These are phyloP conservation scores for Rambutsinella grinnellia DNA, from an alignment of 2,888 invertebrate genomes.

Conservation along the genomic window DNA sequence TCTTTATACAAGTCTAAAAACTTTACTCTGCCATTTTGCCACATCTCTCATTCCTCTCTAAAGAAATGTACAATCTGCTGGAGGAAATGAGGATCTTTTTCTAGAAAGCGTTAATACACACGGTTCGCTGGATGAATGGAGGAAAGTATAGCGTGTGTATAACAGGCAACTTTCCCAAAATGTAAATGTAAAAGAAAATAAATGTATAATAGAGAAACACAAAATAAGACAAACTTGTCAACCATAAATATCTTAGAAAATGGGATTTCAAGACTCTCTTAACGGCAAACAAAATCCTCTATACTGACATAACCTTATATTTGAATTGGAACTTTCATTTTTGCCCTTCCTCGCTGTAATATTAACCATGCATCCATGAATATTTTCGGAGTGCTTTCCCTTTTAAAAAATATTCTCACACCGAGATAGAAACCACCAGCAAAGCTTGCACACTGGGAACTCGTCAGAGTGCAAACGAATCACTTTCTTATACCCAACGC, in stretches of 20 bases:
- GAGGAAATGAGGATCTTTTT: constrained; percentile 1
- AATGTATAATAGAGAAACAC: neutral
- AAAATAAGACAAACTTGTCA: constrained; percentile 56
- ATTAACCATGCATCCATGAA: constrained; percentile 45
- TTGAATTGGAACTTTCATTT: neutral
- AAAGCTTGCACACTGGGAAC: too few species aligned
- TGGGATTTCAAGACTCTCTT: constrained; percentile 54
- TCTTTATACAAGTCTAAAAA: too few species aligned
- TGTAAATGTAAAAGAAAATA: constrained; percentile 12
- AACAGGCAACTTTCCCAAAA: constrained; percentile 8
- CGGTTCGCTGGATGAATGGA: neutral
- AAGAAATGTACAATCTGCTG: neutral
- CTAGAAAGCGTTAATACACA: constrained; percentile 8
- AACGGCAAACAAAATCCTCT: constrained; percentile 17
- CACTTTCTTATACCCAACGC: too few species aligned
- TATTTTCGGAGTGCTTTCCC: neutral
- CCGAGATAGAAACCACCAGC: too few species aligned
- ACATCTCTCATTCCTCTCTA: too few species aligned
- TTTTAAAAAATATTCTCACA: too few species aligned
- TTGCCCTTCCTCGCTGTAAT: constrained; percentile 6
- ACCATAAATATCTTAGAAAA: constrained; percentile 54
- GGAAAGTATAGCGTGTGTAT: neutral
- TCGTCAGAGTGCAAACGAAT: too few species aligned
- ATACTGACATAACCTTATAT: neutral
- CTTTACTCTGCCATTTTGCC: too few species aligned